phyloP scores from a whole-genome alignment of 2,113 vertebrate species.

The Porphyrio hochstetteri region DNA sequence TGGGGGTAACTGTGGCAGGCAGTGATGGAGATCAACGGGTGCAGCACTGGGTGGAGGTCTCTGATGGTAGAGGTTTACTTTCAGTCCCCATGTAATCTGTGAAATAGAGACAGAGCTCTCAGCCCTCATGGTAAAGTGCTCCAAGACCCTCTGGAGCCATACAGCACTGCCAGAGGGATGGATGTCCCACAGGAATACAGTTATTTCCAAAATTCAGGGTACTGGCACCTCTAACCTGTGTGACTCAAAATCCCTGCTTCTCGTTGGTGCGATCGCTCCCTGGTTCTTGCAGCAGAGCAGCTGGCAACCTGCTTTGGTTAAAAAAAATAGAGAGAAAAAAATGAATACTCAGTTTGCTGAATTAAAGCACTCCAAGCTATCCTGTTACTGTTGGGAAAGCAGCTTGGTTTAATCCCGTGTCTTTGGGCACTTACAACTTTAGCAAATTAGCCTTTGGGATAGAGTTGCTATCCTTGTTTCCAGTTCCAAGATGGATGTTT shows the following conservation, averaged over 20 bases:
- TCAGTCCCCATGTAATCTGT: accelerated
- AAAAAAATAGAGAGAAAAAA: background rate
- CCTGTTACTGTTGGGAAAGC: background rate
- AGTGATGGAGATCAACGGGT: background rate
- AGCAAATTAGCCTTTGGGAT: constrained; percentile 15
- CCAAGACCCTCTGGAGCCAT: background rate
- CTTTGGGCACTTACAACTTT: background rate
- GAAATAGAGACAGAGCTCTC: background rate
- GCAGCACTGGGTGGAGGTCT: background rate
- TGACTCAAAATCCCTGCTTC: accelerated
- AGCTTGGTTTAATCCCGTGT: background rate
- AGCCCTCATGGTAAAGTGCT: background rate
- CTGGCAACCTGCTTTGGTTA: background rate
- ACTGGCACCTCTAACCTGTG: background rate
- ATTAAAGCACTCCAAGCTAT: background rate
- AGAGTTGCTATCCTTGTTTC: background rate
- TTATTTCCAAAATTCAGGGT: accelerated
- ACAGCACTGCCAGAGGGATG: background rate
- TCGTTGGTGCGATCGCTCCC: accelerated
- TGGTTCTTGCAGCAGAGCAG: background rate
- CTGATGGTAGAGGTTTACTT: background rate
- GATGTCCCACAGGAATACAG: background rate
- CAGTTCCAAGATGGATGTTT: background rate
- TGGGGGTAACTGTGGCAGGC: background rate
- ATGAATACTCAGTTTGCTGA: background rate